Conservation (phyloP, 2,797 vertebrate genomes). For the Bufotes viridis region DNA sequence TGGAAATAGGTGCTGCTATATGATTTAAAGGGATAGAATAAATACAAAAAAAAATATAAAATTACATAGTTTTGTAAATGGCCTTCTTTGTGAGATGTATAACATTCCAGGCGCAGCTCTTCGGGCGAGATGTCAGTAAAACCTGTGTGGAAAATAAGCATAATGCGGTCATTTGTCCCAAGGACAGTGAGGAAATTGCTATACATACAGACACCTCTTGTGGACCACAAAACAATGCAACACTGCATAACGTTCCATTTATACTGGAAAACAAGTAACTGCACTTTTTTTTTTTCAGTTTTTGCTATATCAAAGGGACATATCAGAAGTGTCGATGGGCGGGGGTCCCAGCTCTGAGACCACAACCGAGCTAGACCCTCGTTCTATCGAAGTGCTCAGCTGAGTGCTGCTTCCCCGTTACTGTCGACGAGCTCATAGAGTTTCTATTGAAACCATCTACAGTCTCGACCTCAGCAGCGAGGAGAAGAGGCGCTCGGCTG, state of each 20-base stretch:
- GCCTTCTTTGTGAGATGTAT: slow-evolving; percentile 79
- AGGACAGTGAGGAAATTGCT: not conserved
- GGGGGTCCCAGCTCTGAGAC: no score
- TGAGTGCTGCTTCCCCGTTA: no score
- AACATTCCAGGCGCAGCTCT: slow-evolving; percentile 88
- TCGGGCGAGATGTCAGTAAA: slow-evolving; percentile 90
- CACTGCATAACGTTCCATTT: not conserved
- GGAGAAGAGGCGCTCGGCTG: no score
- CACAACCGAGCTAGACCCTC: no score
- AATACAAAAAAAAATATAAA: not conserved
- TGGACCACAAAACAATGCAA: not conserved
- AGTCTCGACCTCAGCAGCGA: no score
- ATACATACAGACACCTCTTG: not conserved
- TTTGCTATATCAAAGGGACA: no score
- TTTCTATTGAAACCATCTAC: no score
- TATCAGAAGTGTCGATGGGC: no score
- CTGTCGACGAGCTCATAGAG: no score
- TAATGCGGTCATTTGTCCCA: slow-evolving; percentile 10
- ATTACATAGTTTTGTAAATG: slow-evolving; percentile 84
- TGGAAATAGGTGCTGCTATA: not conserved
- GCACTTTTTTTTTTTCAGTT: no score
- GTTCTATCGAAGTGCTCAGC: no score
- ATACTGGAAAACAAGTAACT: no score
- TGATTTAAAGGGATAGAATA: not conserved
- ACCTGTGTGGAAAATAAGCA: slow-evolving; percentile 73